Evolutionary conservation across 2,888 invertebrate species (phyloP).

Genomic region (Schrankia costaestrigalis): DNA sequence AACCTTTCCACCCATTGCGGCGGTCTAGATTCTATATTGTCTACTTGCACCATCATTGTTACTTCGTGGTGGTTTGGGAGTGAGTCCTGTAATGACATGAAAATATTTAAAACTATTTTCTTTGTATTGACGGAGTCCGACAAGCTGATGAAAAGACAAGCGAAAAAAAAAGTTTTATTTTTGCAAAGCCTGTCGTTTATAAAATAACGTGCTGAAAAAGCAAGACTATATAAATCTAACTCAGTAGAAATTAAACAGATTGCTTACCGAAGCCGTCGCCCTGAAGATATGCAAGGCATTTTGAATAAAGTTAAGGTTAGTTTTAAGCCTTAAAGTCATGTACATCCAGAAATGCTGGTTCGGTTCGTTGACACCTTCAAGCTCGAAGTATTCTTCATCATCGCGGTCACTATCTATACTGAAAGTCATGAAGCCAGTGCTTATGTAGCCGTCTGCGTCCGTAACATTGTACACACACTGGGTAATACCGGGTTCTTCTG

Average conservation of each 20-base stretch:
- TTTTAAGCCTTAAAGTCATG: conserved; percentile 52
- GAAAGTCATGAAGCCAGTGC: conserved; percentile 65
- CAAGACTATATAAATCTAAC: background rate
- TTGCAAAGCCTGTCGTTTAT: no score
- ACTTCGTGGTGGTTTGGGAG: conserved; percentile 61
- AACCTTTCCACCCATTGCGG: conserved; percentile 82
- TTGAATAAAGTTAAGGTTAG: conserved; percentile 63
- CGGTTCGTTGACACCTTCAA: conserved; percentile 42
- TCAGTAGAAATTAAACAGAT: background rate
- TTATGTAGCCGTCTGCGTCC: conserved; percentile 67
- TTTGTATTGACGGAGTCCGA: no score
- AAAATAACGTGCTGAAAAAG: background rate
- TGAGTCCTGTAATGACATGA: conserved; percentile 59
- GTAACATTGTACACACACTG: conserved; percentile 60
- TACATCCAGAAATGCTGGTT: conserved; percentile 51
- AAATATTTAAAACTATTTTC: background rate
- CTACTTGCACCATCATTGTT: conserved; percentile 77
- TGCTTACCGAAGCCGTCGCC: conserved; percentile 76
- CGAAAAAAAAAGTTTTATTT: no score
- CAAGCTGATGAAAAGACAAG: no score
- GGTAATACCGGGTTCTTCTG: conserved; percentile 53
- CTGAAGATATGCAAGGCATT: conserved; percentile 78
- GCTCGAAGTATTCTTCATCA: conserved; percentile 59
- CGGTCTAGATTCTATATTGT: conserved; percentile 79
- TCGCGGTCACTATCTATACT: conserved; percentile 56